Evolutionary conservation across 2,888 invertebrate species (phyloP).

Genomic region (Eucera pruinosa): DNA sequence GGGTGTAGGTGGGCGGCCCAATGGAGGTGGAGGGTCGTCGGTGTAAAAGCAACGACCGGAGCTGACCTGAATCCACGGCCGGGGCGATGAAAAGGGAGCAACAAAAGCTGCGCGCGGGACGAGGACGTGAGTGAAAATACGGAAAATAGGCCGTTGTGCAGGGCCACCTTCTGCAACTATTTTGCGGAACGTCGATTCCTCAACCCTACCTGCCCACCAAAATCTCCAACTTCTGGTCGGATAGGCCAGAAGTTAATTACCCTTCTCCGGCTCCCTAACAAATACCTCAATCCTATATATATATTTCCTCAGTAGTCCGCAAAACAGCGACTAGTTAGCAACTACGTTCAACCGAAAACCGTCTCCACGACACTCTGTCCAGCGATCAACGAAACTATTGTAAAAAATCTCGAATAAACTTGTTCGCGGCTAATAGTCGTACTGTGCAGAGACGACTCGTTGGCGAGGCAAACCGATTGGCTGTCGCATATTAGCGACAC

Average conservation of each 20-base stretch:
- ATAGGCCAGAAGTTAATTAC: background rate
- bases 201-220: constrained; percentile 30
- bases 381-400: no score
- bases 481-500: no score
- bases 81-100: constrained; percentile 73
- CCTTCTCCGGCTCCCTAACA: no score
- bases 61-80: constrained; percentile 72
- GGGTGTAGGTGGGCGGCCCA: constrained; percentile 28
- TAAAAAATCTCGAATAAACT: no score
- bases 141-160: constrained; percentile 69
- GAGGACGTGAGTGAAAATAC: constrained; percentile 72
- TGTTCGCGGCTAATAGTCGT: no score
- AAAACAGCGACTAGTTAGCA: no score
- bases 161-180: constrained; percentile 56
- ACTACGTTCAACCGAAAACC: no score
- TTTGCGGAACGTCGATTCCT: constrained; percentile 59
- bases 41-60: constrained; percentile 72
- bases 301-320: no score
- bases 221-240: constrained; percentile 20
- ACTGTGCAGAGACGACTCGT: no score
- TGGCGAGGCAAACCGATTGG: no score
- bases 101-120: constrained; percentile 67
- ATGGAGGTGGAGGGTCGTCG: constrained; percentile 48
- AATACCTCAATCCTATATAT: no score
- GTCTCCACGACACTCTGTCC: no score